Base-by-base conservation (phyloP, 23 tunicate species). In the Styela plicata region DNA sequence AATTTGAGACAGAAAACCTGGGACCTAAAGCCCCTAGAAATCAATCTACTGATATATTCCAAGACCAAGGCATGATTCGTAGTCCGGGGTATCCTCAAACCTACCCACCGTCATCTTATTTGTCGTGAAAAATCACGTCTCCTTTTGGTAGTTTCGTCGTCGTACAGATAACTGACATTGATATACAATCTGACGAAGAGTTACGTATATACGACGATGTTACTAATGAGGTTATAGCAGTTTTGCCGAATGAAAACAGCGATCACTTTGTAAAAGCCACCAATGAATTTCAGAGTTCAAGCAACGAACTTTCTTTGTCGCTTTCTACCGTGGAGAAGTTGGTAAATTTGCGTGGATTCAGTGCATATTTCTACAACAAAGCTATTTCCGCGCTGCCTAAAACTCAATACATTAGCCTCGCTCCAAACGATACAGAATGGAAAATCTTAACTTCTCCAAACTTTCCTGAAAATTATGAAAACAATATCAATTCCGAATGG, bases 21-120 rank as follows among this genome's bases (percentile, higher is more conserved):
- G 13, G 10, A 44, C 57, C 13, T 7, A 44, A 44, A 44, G 13
- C 13, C 10, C 57, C 57, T 5, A 31, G 27, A 0, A 73, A 73
- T 27, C n/a, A 35, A 73, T 17, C 78, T 17, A 17, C 27, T 18
- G 16, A 13, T 13, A 31, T 73, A 35, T 35, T 31, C 57, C 1
- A 34, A 18, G 57, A 34, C 78, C 27, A 1, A 0, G 78, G 78
- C 16, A 73, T 31, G 25, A 33, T 73, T 24, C 18, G 20, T 23
- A 33, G 57, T 73, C 78, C 78, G 30, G 32, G 32, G 24, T 73
- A 73, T 73, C 78, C 78, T 19, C 18, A n/a, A 16, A 24, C 78
- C 1, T 73, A 73, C 2, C 78, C 78, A 2, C 57, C 78, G 63
- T 1, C 78, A 1, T 73, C 78, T 24, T 23, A 17, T 23, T 18